Conservation (phyloP, 2,797 vertebrate genomes). For the Serranus cabrilla region DNA sequence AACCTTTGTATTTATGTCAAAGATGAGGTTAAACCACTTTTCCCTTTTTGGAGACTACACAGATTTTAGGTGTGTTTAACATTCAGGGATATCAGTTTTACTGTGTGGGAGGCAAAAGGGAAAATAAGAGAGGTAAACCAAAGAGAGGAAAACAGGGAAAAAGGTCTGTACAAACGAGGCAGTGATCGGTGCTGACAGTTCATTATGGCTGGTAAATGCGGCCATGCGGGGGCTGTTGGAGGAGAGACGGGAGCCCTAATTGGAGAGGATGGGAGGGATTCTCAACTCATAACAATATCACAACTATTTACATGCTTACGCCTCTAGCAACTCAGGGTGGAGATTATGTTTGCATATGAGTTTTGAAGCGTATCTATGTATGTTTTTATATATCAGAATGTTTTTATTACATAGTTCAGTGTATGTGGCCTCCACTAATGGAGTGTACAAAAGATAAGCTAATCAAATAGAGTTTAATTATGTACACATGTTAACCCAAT, state of each 20-base stretch:
- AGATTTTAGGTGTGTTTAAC: conserved; percentile 27
- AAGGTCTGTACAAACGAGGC: conserved; percentile 73
- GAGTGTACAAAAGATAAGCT: too few species aligned
- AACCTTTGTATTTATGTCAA: conserved; percentile 9
- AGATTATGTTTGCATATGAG: conserved; percentile 19
- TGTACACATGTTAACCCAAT: not conserved
- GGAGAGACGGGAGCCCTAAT: conserved; percentile 75
- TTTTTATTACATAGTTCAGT: too few species aligned
- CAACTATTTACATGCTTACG: conserved; percentile 71
- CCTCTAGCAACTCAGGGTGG: conserved; percentile 48
- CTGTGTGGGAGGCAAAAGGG: conserved; percentile 41
- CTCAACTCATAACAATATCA: conserved; percentile 74
- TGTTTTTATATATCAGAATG: not conserved
- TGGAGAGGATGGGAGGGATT: conserved; percentile 77
- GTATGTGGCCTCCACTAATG: not conserved
- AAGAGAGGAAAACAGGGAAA: conserved; percentile 57
- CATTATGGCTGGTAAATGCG: conserved; percentile 81
- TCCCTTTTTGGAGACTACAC: not conserved
- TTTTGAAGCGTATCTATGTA: not conserved
- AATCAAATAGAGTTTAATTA: not conserved
- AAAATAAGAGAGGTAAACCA: conserved; percentile 58
- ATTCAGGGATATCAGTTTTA: conserved; percentile 23
- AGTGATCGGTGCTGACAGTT: conserved; percentile 79
- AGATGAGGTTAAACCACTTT: conserved; percentile 17
- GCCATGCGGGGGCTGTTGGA: conserved; percentile 63